Base-by-base conservation (phyloP, 2,113 vertebrate genomes). In the Nothocercus julius region DNA sequence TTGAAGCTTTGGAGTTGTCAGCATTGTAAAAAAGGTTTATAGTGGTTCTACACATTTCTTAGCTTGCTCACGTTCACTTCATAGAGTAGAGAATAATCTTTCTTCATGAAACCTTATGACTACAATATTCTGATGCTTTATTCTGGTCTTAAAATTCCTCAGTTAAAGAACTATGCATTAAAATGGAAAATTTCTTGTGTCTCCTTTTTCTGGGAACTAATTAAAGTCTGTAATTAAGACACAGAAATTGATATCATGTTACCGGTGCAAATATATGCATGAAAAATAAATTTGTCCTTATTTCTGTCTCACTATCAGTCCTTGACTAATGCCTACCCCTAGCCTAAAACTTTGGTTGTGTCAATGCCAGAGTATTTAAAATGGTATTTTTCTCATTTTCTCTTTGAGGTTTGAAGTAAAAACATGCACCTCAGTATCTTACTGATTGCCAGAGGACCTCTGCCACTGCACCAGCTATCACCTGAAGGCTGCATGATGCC, bases 381-480 rank as follows among this genome's bases (percentile, higher is more conserved):
- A 53, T 12, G 53, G 32, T 49, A 7, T 79, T 83, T 79, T 78
- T n/a, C 30, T n/a, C 22, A 22, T 67, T 78, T 73, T 83, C 44
- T 27, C 9, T 21, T 59, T 38, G n/a, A 85, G 5, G 4, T 64
- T 90, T 79, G 42, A 25, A 5, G 38, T 40, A 66, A 30, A 85
- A 45, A 2, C n/a, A 30, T 10, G 7, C 21, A 45, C 81, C 36
- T 74, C 20, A 19, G 24, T n/a, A 49, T 47, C 11, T 49, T 54
- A 38, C 19, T 45, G 14, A 51, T n/a, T 76, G 24, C 18, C 40
- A 51, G 32, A 24, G 13, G 49, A 12, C 14, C 12, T 61, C 14
- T 30, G 38, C 25, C 1, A 1, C 58, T 25, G 7, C n/a, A 36
- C 8, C 38, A 63, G 9, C 2, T 11, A 59, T 11, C 2, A 8